phyloP scores from a whole-genome alignment of 2,113 vertebrate species.

The Acanthisitta chloris region DNA sequence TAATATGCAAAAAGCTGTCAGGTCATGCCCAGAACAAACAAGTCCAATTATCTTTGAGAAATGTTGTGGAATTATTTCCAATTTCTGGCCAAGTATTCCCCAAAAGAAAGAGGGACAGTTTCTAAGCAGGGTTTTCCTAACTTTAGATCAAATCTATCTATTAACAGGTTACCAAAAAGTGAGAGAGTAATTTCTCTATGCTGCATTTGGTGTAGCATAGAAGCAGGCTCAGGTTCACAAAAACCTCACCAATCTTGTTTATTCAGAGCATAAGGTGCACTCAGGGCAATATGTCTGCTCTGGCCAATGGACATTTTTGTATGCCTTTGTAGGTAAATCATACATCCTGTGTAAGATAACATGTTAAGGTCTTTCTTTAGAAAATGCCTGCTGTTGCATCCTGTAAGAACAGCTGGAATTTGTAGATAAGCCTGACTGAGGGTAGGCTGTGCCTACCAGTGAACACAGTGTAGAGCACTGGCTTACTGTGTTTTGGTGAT shows the following conservation, averaged over 20 bases:
- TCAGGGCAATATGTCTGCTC: neutral
- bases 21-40: neutral
- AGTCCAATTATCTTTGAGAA: neutral
- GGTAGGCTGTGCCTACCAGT: neutral
- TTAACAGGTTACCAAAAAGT: neutral
- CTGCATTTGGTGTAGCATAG: neutral
- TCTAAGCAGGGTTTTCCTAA: neutral
- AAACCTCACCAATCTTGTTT: neutral
- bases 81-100: neutral
- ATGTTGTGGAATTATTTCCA: neutral
- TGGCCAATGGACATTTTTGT: neutral
- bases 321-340: neutral
- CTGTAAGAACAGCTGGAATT: neutral
- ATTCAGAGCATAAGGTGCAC: neutral
- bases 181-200: neutral
- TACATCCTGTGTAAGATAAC: neutral
- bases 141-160: neutral
- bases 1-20: neutral
- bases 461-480: neutral
- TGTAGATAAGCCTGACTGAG: neutral
- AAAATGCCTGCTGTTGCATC: neutral
- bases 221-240: neutral
- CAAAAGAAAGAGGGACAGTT: neutral
- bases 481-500: neutral
- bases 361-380: neutral